Evolutionary conservation across 2,888 invertebrate genomes (phyloP).

Genomic region (Rhyacophila evoluta): DNA sequence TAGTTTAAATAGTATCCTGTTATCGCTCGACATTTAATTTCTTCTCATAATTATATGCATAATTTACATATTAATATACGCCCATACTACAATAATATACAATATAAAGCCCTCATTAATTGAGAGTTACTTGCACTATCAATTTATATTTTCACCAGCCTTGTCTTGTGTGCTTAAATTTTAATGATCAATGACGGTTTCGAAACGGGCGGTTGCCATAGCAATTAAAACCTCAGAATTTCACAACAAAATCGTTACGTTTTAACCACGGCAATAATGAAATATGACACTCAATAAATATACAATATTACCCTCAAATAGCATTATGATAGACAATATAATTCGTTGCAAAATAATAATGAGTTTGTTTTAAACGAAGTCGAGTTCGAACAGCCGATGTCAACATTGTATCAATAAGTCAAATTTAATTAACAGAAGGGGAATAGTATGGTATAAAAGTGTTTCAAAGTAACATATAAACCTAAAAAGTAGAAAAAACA

Average conservation of each 20-base stretch:
- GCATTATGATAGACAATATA: background rate
- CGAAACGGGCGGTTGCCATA: background rate
- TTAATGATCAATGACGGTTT: slow-evolving; percentile 14
- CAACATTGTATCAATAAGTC: slow-evolving; percentile 5
- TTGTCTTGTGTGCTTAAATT: background rate
- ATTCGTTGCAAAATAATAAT: background rate
- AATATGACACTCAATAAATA: background rate
- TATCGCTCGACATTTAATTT: too few species aligned
- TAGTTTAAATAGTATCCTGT: too few species aligned
- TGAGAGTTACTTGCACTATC: too few species aligned
- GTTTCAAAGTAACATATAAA: slow-evolving; percentile 7
- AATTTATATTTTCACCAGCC: background rate
- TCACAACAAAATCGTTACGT: slow-evolving; percentile 21
- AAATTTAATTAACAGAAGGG: slow-evolving; percentile 1
- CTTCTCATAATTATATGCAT: too few species aligned
- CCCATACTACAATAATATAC: too few species aligned
- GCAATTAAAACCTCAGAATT: background rate
- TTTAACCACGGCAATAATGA: background rate
- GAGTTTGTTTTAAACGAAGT: background rate
- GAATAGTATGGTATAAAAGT: background rate
- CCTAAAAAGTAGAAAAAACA: background rate
- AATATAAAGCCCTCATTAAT: too few species aligned
- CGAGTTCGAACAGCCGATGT: slow-evolving; percentile 5
- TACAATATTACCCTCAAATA: background rate
- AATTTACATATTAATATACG: too few species aligned